Base-by-base conservation (phyloP, 2,113 vertebrate species). In the Pomatorhinus ruficollis region DNA sequence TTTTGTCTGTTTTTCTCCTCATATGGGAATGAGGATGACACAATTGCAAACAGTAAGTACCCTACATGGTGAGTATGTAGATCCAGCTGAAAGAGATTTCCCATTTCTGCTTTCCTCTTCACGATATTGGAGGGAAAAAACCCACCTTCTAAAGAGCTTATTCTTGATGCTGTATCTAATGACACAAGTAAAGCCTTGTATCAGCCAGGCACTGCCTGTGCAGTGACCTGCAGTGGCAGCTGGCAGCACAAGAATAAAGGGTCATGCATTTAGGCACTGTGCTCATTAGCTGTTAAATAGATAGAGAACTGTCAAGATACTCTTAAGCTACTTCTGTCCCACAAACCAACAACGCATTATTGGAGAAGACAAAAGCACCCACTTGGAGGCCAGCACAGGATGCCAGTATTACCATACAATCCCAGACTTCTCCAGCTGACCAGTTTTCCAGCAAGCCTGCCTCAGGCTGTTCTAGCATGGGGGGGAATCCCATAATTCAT, bases 261-360 rank as follows among this genome's bases (percentile, higher is more conserved):
- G 25, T 12, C 53, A 45, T 3, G 1, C 12, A 31, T 53, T 39
- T 17, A 22, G 42, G 22, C 53, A 40, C 22, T 5, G 12, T 21
- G 16, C 47, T 89, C 33, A 8, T 35, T 12, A 71, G 25, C 49
- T 57, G 15, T 7, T 69, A 56, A 65, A 40, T 10, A 65, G 27
- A 47, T 40, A 54, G 8, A 25, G 16, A 74, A 82, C 37, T 11
- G 0, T 19, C 47, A 28, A 30, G 30, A 42, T 19, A 42, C 37
- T 31, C 52, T 24, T 33, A 71, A 57, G 21, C 19, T 45, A 27
- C 33, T 90, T 42, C 57, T 37, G 9, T 15, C 37, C 50, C 18
- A 37, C 44, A 37, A 31, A n/a, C 15, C 15, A 40, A 12, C 1
- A 3, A 1, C 7, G 5, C 23, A 3, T 39, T 59, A 10, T 1